Evolutionary conservation across 2,113 vertebrate species (phyloP).

Genomic region (Rafetus swinhoei): DNA sequence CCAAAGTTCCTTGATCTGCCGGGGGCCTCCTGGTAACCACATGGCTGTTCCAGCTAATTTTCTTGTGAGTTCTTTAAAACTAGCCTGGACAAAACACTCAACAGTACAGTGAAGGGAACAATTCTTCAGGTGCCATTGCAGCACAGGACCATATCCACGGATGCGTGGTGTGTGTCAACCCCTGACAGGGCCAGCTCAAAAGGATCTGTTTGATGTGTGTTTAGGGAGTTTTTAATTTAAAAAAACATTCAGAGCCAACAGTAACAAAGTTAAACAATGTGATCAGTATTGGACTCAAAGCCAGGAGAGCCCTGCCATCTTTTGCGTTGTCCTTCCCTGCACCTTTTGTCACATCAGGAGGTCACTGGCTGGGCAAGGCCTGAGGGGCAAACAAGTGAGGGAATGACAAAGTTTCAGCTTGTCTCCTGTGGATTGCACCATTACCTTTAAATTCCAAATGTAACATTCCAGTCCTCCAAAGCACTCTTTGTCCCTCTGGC

Average conservation of each 20-base stretch:
- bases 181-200: rapidly evolving
- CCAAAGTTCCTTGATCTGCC: no score
- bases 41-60: neutral
- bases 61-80: neutral
- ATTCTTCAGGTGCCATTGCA: neutral
- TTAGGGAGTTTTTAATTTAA: neutral
- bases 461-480: neutral
- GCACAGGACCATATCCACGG: neutral
- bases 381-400: neutral
- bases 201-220: neutral
- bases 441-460: neutral
- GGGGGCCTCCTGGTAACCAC: neutral
- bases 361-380: neutral
- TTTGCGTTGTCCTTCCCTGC: neutral
- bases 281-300: neutral
- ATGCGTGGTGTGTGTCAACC: neutral
- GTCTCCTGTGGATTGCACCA: neutral
- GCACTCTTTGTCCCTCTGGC: neutral
- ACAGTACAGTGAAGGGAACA: rapidly evolving
- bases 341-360: neutral
- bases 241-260: rapidly evolving
- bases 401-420: neutral
- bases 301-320: neutral
- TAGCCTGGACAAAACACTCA: neutral
- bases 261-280: neutral